Conservation (phyloP, 1,140 invertebrate genomes). For the Drosophila ficusphila region DNA sequence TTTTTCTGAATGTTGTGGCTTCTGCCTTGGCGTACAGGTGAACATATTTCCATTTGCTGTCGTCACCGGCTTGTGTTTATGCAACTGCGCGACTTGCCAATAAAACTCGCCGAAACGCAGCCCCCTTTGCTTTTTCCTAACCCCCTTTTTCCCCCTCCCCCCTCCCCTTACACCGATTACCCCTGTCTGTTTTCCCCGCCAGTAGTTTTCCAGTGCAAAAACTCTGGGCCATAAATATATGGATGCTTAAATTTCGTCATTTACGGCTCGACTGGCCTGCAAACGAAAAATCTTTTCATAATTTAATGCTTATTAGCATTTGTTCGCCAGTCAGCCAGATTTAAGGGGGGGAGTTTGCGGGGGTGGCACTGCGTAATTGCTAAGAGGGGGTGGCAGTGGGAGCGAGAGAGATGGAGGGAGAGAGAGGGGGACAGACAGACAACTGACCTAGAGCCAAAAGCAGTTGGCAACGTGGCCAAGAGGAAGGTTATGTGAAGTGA, state of each 20-base stretch:
- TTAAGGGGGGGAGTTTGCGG: not conserved
- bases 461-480: conserved; percentile 4
- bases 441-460: conserved; percentile 15
- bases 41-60: conserved; percentile 60
- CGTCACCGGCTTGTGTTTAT: conserved; percentile 57
- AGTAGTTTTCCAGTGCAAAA: conserved; percentile 78
- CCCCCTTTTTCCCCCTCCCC: no score
- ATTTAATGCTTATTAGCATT: conserved; percentile 82
- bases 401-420: not conserved
- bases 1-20: conserved; percentile 8
- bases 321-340: conserved; percentile 35
- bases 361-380: conserved; percentile 18
- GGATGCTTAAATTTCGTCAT: conserved; percentile 80
- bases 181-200: not conserved
- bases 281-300: conserved; percentile 77
- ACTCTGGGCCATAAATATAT: conserved; percentile 82
- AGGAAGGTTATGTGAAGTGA: conserved; percentile 20
- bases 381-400: not conserved
- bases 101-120: conserved; percentile 61
- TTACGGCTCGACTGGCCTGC: conserved; percentile 71
- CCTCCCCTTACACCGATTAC: no score
- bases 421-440: not conserved
- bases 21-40: conserved; percentile 10
- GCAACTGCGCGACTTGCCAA: conserved; percentile 77
- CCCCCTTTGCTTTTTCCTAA: not conserved